Percentiles rank a stretch among this genome's conserved stretches.
Evolutionary conservation across 2,113 vertebrate genomes (phyloP).

Genomic region (Labeo rohita): DNA sequence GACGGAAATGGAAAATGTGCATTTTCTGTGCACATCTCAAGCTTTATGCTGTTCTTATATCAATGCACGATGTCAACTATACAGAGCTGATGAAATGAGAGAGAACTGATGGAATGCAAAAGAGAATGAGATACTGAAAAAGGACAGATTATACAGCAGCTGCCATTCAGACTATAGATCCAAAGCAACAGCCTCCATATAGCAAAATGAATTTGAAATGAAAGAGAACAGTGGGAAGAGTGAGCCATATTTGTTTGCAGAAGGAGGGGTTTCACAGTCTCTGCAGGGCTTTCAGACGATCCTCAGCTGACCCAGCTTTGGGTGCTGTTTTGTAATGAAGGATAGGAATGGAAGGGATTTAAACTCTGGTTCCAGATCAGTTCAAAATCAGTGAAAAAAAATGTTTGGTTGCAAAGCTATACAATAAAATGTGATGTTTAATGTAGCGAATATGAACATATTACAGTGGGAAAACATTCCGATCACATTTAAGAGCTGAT

Average conservation of each 20-base stretch:
- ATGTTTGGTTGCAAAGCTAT: not conserved
- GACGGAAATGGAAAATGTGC: not conserved
- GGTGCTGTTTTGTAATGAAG: slow-evolving; percentile 9
- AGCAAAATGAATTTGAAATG: slow-evolving; percentile 3
- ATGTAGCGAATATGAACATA: not conserved
- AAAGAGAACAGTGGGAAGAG: not conserved
- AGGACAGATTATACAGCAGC: not conserved
- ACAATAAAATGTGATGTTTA: not conserved
- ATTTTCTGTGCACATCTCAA: not conserved
- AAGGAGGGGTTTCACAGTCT: slow-evolving; percentile 3
- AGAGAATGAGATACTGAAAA: not conserved
- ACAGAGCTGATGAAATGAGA: not conserved
- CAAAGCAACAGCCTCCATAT: not conserved
- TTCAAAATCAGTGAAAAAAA: not conserved
- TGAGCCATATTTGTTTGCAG: not conserved
- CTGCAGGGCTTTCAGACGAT: slow-evolving; percentile 6
- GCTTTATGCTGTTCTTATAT: slow-evolving; percentile 41
- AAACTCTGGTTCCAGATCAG: slow-evolving; percentile 4
- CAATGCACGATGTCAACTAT: not conserved
- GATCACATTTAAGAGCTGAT: slow-evolving; percentile 3
- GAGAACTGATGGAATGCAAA: not conserved
- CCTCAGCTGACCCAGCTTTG: slow-evolving; percentile 37
- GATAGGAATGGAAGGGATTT: not conserved
- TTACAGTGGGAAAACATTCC: slow-evolving; percentile 2
- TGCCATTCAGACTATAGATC: slow-evolving; percentile 1